phyloP scores from a whole-genome alignment of 2,113 vertebrate species.

The Tylochromis polylepis region DNA sequence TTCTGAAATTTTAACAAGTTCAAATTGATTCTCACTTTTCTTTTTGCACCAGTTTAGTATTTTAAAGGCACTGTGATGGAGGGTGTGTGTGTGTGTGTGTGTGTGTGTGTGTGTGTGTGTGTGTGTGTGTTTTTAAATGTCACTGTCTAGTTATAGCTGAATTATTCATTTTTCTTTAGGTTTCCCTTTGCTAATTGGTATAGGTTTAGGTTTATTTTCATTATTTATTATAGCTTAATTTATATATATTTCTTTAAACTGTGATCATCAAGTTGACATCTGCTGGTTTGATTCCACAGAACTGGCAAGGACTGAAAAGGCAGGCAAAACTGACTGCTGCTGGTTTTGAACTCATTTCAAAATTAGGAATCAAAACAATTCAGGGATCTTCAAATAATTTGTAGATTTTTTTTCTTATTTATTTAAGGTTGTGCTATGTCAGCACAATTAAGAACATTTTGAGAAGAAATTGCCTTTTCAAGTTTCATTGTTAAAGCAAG shows the following conservation, averaged over 20 bases:
- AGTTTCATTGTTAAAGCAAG: background rate
- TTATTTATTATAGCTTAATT: background rate
- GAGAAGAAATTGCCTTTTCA: background rate
- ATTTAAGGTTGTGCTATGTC: background rate
- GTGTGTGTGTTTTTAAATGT: background rate
- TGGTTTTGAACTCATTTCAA: background rate
- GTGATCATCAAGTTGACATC: background rate
- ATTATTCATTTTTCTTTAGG: background rate
- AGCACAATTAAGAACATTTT: background rate
- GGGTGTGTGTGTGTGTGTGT: too few species aligned
- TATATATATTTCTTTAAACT: background rate
- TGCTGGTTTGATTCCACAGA: background rate
- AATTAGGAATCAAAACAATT: background rate
- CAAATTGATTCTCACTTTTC: background rate
- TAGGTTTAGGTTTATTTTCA: background rate
- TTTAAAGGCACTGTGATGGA: background rate
- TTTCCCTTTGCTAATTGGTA: background rate
- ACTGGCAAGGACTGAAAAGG: background rate
- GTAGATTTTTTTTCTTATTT: background rate
- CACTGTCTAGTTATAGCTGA: background rate
- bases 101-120: too few species aligned
- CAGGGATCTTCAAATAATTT: background rate
- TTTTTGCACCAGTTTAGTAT: background rate
- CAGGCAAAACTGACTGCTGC: background rate
- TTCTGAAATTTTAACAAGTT: background rate